Base-by-base conservation (phyloP, 1,140 invertebrate genomes). In the Halictus rubicundus region DNA sequence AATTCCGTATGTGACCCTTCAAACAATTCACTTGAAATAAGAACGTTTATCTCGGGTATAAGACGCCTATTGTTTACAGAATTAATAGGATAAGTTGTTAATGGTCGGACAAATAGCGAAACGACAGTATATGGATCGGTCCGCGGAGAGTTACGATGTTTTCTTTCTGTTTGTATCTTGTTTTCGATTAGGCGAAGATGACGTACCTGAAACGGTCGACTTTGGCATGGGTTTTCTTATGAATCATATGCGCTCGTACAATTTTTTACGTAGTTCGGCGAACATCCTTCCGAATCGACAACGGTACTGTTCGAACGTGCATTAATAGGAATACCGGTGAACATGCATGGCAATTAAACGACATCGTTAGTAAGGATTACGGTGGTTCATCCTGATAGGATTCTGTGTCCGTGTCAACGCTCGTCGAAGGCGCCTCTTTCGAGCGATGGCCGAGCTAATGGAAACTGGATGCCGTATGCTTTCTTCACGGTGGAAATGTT, bases 361-460 rank as follows among this genome's bases (percentile, higher is more conserved):
- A 83, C 80, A 87, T 88, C 72, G 78, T 79, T 59, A 73, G 39
- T 69, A 68, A 77, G 27, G 42, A 70, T 61, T 52, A 61, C 57
- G 27, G 27, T 59, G 37, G 61, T 68, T 81, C 63, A 77, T 70
- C 63, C 63, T 21, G 68, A 77, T 49, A 68, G 49, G 49, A 81
- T 71, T 71, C 79, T 77, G 73, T 42, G 71, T 61, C 72, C 19
- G 65, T 80, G 78, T 76, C 72, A 80, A 76, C 57, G 19, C 49
- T 75, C 16, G 42, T 21, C 14, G 25, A 81, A 70, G 73, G 81
- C 78, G 81, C 78, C 81, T 73, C 81, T 83, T 76, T 80, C 59
- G 81, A 69, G 37, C 21, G 32, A 46, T 54, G 21, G 52, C 46
- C 2, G 74, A 77, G 32, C 66, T 78, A 63, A 78, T 70, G 39